Base-by-base conservation (phyloP, 2,888 invertebrate genomes). In the Leptinotarsa juncta region DNA sequence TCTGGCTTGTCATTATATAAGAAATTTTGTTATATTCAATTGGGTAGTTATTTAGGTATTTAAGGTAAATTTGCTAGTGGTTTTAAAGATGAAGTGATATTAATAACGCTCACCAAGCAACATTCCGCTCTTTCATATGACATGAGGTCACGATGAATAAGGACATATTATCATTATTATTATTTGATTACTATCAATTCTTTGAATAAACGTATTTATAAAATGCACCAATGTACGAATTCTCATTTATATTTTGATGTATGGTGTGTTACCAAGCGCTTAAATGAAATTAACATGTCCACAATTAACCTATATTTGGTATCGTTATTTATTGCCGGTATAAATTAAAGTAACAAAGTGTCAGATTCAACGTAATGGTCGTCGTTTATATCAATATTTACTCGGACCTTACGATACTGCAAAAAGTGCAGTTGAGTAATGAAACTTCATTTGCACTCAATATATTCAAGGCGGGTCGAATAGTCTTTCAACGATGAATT, bases 291-390 rank as follows among this genome's bases (percentile, higher is more conserved):
- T 50, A 67, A 51, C 67, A 49, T 65, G 72, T 69, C 53, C 20
- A 68, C 69, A 73, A 69, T 69, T 73, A 73, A 73, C 72, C 72
- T 69, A 68, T 72, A 72, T 72, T 51, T 67, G 23, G 51, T 68
- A 72, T 69, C 53, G 51, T 73, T 55, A 73, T 73, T 73, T 73
- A 73, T 69, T 53, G 32, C 53, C 18, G 57, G 53, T 65, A 68
- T 73, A 69, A 73, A 69, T 73, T 65, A 73, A 53, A 51, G 23
- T 68, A 55, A 69, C 69, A 50, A 62, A 42, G 48, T 42, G 68
- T 48, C 69, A 69, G 48, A 55, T 48, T 69, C 26, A 68, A 69
- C 48, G 69, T 73, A 53, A 65, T 53, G 50, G 62, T 62, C 15
- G 26, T n/a, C 26, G 62, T 62, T 62, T 62, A 62, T 62, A 62